Base-by-base conservation (phyloP, 2,888 invertebrate genomes). In the Spodoptera picta region DNA sequence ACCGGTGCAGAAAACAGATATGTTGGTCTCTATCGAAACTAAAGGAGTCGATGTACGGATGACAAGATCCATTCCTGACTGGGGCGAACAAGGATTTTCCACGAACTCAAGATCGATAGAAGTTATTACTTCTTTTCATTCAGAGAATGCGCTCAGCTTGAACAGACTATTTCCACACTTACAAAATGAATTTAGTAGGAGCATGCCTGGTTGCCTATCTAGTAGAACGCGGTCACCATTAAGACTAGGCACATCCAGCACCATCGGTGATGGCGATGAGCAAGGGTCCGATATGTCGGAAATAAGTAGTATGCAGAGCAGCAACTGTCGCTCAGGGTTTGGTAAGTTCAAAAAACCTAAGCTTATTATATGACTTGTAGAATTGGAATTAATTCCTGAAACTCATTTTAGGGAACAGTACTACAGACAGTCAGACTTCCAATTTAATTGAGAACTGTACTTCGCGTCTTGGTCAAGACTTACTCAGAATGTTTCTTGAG, bases 401-500 rank as follows among this genome's bases (percentile, higher is more conserved):
- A 56, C 48, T 54, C 41, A 43, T 83, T 85, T 27, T 74, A 93
- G 93, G 91, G 68, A 90, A 90, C 46, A 92, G 91, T 69, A 90
- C 91, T 19, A 90, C 92, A 1, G 93, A 92, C 5, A 90, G 89
- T 59, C 90, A 89, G 68, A 89, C 89, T 0, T 89, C 91, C 9
- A 92, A 90, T 79, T 79, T 92, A 91, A 95, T 90, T 55, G 87
- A 84, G 19, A 90, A 88, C 58, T 92, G 92, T 67, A 92, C 93
- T 66, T 96, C 96, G 10, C 95, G 97, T 48, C 93, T 98, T 10
- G 98, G 98, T 0, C 97, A 98, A 83, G 98, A 98, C 90, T 92
- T 99, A 58, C 92, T 98, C 36, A 95, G 98, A 73, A 98, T 99
- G 98, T 98, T 98, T 88, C 90, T 98, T 68, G 98, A 98, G 84